Percentiles rank a stretch among this genome's conserved stretches.
These are phyloP conservation scores for Carettochelys insculpta DNA, from an alignment of 2,113 vertebrate species.

Conservation along the genomic window DNA sequence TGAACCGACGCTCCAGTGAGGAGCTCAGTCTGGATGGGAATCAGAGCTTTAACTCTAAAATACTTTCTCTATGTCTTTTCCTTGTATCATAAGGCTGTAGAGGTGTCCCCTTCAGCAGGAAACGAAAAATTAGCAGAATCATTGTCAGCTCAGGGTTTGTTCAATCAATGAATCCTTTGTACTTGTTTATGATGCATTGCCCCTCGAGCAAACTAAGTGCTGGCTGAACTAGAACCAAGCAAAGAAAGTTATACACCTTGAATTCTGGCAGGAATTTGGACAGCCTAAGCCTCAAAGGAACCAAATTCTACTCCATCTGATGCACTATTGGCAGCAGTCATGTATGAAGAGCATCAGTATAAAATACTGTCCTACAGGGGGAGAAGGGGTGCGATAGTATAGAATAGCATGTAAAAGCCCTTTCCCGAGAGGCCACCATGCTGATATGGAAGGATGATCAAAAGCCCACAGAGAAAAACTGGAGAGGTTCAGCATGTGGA, in stretches of 20 bases:
- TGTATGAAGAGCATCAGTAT: background rate
- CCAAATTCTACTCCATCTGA: background rate
- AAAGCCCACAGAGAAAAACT: background rate
- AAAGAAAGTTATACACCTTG: background rate
- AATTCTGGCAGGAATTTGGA: background rate
- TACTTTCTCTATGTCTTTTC: background rate
- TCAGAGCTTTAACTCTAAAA: background rate
- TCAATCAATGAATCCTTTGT: background rate
- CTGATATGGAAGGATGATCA: background rate
- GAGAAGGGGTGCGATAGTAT: background rate
- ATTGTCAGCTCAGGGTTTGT: background rate
- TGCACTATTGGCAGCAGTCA: background rate
- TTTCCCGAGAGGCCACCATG: background rate
- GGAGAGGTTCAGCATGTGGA: background rate
- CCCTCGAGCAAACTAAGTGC: background rate
- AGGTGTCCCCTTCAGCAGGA: background rate
- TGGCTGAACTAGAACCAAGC: background rate
- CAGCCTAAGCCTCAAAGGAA: background rate
- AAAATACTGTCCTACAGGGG: background rate
- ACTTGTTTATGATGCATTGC: background rate
- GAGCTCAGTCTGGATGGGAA: background rate
- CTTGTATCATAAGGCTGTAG: background rate
- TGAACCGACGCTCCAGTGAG: background rate
- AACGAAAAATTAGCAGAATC: background rate
- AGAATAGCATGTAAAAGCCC: background rate